These are phyloP conservation scores for Simalia tracyae DNA, from an alignment of 2,797 vertebrate species.

Conservation along the genomic window DNA sequence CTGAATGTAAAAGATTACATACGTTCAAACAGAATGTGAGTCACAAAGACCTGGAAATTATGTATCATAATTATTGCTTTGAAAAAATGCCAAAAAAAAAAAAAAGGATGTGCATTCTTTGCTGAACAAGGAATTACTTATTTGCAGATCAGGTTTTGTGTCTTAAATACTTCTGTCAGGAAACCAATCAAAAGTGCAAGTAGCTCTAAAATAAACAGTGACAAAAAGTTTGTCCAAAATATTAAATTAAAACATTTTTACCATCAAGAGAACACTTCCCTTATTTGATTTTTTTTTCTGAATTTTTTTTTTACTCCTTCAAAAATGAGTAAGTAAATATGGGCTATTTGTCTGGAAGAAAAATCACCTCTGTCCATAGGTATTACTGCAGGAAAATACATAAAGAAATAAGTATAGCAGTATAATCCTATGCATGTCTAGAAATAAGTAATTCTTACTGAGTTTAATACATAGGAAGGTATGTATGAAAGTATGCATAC, in stretches of 20 bases:
- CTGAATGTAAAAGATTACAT: neutral
- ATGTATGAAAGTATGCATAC: neutral
- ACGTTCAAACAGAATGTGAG: neutral
- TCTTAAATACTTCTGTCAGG: neutral
- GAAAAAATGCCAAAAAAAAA: neutral
- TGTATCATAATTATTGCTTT: neutral
- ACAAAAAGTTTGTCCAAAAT: neutral
- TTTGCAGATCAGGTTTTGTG: neutral
- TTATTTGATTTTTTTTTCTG: neutral
- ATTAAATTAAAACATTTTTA: neutral
- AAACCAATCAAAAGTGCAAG: neutral
- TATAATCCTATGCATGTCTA: neutral
- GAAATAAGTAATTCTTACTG: neutral
- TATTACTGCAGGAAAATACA: neutral
- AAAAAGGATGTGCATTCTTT: neutral
- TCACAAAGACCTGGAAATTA: neutral
- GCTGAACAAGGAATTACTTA: neutral
- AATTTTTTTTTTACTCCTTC: neutral
- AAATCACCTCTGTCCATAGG: neutral
- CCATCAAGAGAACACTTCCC: neutral
- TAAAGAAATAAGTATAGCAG: neutral
- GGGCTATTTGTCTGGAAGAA: neutral
- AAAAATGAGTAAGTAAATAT: neutral
- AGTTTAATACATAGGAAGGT: neutral
- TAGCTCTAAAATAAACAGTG: neutral